phyloP scores from a whole-genome alignment of 2,888 invertebrate genomes.

The Meta bourneti region DNA sequence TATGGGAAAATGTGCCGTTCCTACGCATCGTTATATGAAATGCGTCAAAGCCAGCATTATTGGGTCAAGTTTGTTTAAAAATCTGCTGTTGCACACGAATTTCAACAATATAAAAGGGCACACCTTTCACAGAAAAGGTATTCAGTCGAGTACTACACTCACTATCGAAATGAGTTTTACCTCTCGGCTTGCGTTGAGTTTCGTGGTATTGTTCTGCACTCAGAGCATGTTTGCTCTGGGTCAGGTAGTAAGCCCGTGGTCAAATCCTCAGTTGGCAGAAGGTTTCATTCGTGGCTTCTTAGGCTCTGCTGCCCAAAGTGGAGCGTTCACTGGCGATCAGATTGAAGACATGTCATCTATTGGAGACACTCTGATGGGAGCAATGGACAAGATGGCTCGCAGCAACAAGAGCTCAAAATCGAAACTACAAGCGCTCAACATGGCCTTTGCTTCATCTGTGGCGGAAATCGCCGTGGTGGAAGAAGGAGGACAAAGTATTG shows the following conservation, averaged over 20 bases:
- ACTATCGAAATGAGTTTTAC: conserved; percentile 22
- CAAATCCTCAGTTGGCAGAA: not conserved
- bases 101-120: not conserved
- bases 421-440: conserved; percentile 49
- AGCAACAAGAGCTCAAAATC: conserved; percentile 36
- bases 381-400: conserved; percentile 13
- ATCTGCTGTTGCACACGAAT: not conserved
- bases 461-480: conserved; percentile 45
- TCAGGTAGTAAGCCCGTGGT: conserved; percentile 1
- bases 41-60: not conserved
- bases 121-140: not conserved
- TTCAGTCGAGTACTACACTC: not conserved
- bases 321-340: conserved; percentile 11
- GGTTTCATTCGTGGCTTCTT: not conserved
- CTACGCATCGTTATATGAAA: too few relatives aligned
- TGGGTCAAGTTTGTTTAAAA: not conserved
- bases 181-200: conserved; percentile 19
- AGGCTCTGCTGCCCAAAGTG: not conserved
- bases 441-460: conserved; percentile 55
- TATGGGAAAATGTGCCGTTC: too few relatives aligned
- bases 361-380: not conserved
- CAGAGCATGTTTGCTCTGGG: conserved; percentile 11
- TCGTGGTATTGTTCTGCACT: conserved; percentile 22
- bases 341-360: conserved; percentile 36
- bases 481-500: not conserved